Percentiles rank a stretch among this genome's conserved stretches.
Evolutionary conservation across 2,888 invertebrate species (phyloP).

Genomic region (Cantharis rufa): DNA sequence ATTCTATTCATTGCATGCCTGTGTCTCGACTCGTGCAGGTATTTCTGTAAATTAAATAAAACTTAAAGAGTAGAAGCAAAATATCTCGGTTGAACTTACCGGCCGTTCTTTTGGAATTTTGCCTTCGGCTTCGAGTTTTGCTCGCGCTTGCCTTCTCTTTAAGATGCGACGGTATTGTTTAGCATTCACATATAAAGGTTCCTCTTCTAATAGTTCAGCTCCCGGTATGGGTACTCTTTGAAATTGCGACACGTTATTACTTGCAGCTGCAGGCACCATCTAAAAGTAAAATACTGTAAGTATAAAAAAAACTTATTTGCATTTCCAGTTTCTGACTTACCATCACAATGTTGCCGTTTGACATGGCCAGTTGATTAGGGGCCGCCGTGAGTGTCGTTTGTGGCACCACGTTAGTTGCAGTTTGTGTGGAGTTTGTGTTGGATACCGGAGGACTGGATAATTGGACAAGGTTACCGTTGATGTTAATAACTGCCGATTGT

Average conservation of each 20-base stretch:
- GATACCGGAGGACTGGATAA: slow-evolving; percentile 54
- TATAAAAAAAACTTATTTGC: slow-evolving; percentile 1
- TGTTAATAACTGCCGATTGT: slow-evolving; percentile 73
- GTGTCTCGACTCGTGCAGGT: slow-evolving; percentile 96
- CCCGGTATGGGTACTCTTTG: slow-evolving; percentile 66
- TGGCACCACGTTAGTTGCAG: slow-evolving; percentile 55
- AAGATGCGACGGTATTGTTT: slow-evolving; percentile 96
- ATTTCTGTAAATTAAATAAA: slow-evolving; percentile 71
- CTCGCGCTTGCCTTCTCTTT: slow-evolving; percentile 90
- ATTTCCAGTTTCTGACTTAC: slow-evolving; percentile 55
- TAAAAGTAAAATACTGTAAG: slow-evolving; percentile 40
- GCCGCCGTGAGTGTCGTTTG: slow-evolving; percentile 56
- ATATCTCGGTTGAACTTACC: slow-evolving; percentile 56
- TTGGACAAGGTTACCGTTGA: slow-evolving; percentile 80
- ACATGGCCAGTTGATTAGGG: slow-evolving; percentile 61
- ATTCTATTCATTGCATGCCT: slow-evolving; percentile 97
- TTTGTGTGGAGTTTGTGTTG: slow-evolving; percentile 46
- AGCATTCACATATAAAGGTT: slow-evolving; percentile 97
- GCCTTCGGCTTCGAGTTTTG: slow-evolving; percentile 91
- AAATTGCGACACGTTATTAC: slow-evolving; percentile 57
- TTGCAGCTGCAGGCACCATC: slow-evolving; percentile 63
- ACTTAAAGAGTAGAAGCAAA: no score
- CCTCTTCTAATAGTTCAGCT: slow-evolving; percentile 80
- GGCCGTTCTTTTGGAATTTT: slow-evolving; percentile 96
- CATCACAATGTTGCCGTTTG: slow-evolving; percentile 77